Percentiles rank a stretch among this genome's conserved stretches.
Conservation (phyloP, 2,113 vertebrate species). For the Coptodon bakossiorum region DNA sequence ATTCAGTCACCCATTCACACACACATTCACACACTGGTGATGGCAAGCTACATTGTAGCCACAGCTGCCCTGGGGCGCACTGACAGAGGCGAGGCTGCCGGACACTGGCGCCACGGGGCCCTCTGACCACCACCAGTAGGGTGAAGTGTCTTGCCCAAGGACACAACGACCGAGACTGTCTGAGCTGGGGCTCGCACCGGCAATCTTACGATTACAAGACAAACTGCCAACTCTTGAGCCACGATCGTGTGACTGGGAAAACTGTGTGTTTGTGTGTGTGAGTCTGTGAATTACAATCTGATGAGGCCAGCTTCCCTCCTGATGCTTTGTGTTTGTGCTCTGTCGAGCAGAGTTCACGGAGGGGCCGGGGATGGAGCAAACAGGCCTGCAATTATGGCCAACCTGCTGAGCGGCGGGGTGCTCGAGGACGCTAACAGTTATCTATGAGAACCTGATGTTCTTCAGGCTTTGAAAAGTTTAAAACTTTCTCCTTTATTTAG, state of each 20-base stretch:
- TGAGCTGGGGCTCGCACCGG: not conserved
- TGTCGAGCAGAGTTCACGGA: not conserved
- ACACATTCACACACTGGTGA: not conserved
- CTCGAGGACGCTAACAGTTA: not conserved
- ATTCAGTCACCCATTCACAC: not conserved
- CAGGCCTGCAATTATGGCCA: not conserved
- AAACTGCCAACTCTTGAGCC: not conserved
- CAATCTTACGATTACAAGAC: not conserved
- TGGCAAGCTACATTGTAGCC: not conserved
- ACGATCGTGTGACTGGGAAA: not conserved
- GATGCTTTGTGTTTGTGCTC: not conserved
- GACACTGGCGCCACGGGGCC: not conserved
- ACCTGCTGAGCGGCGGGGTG: not conserved
- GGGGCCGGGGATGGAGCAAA: not conserved
- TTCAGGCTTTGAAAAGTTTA: not conserved
- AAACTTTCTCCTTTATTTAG: not conserved
- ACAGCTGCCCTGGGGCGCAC: not conserved
- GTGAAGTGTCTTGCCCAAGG: not conserved
- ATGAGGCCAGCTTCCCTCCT: not conserved
- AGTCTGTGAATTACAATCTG: not conserved
- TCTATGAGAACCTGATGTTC: not conserved
- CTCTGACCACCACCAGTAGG: not conserved
- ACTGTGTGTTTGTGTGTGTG: not conserved
- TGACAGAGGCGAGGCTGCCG: not conserved
- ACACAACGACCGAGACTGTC: not conserved